These are phyloP conservation scores for Polyploca ridens DNA, from an alignment of 2,888 invertebrate genomes.

Conservation along the genomic window DNA sequence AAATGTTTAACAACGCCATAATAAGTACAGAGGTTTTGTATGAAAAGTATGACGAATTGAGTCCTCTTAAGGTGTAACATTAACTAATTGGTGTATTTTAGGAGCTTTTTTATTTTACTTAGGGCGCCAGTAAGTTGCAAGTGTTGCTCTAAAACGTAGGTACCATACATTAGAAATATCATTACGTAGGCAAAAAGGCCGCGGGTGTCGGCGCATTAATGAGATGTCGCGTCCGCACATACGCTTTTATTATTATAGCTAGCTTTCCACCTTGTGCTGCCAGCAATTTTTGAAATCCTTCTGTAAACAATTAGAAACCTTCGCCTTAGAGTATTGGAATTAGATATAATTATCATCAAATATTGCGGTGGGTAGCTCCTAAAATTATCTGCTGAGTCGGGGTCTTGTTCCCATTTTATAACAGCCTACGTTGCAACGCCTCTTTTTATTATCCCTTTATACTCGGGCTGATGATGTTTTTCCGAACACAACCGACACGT, in stretches of 20 bases:
- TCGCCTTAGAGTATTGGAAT: background rate
- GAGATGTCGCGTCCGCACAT: slow-evolving; percentile 25
- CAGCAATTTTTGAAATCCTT: background rate
- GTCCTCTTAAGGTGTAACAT: no score
- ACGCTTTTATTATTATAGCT: slow-evolving; percentile 4
- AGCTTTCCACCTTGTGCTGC: background rate
- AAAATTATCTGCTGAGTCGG: no score
- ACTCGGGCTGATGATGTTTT: no score
- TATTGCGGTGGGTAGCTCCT: background rate
- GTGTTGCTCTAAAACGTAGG: slow-evolving; percentile 23
- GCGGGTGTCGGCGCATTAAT: slow-evolving; percentile 48
- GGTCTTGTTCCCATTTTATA: no score
- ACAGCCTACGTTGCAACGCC: no score
- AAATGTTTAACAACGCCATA: no score
- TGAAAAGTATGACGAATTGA: no score
- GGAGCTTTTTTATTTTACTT: background rate
- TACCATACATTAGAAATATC: slow-evolving; percentile 30
- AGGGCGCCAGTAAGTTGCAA: background rate
- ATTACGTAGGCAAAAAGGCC: slow-evolving; percentile 25
- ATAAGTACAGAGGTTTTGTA: no score
- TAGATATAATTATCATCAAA: background rate
- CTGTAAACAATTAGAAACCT: slow-evolving; percentile 6
- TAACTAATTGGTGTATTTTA: no score
- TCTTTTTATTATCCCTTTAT: no score
- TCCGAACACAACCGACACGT: no score